A percentile compares a stretch with the other conserved stretches of the same genome.
phyloP scores from a whole-genome alignment of 1,140 invertebrate genomes.

The Monochamus saltuarius region DNA sequence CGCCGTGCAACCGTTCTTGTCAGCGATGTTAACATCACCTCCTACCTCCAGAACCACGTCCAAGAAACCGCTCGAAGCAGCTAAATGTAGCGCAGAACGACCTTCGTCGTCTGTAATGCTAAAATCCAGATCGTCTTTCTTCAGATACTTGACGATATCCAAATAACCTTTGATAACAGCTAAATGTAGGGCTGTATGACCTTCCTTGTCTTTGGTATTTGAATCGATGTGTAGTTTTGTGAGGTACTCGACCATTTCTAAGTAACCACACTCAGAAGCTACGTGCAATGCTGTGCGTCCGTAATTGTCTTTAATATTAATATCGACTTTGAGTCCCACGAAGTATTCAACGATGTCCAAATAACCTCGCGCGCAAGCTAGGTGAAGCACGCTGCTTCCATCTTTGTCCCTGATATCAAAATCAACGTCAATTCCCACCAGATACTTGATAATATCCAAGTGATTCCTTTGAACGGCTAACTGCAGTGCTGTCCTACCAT shows the following conservation, averaged over 20 bases:
- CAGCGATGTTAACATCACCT: not conserved
- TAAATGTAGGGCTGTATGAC: conserved; percentile 51
- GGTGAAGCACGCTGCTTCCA: too few relatives aligned
- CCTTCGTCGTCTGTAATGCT: conserved; percentile 16
- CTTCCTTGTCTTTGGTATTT: conserved; percentile 20
- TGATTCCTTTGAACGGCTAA: too few relatives aligned
- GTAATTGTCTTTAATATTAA: too few relatives aligned
- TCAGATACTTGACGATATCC: conserved; percentile 22
- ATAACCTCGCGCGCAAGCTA: too few relatives aligned
- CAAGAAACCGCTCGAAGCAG: too few relatives aligned
- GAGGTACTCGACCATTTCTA: conserved; percentile 29
- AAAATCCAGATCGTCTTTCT: conserved; percentile 21
- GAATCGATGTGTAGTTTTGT: conserved; percentile 23
- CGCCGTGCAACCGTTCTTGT: not conserved
- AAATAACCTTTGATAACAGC: conserved; percentile 50
- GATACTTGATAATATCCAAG: too few relatives aligned
- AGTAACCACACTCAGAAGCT: conserved; percentile 18
- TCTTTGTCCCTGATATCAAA: too few relatives aligned
- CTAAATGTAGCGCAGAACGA: conserved; percentile 31
- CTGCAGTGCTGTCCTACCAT: too few relatives aligned
- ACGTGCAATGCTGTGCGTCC: conserved; percentile 24
- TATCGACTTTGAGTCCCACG: too few relatives aligned
- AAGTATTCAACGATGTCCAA: too few relatives aligned
- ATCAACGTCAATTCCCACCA: too few relatives aligned
- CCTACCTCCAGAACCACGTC: not conserved